Percentiles rank a stretch among this genome's conserved stretches.
These are phyloP conservation scores for Drosophila subsilvestris DNA, from an alignment of 2,888 invertebrate genomes.

Conservation along the genomic window DNA sequence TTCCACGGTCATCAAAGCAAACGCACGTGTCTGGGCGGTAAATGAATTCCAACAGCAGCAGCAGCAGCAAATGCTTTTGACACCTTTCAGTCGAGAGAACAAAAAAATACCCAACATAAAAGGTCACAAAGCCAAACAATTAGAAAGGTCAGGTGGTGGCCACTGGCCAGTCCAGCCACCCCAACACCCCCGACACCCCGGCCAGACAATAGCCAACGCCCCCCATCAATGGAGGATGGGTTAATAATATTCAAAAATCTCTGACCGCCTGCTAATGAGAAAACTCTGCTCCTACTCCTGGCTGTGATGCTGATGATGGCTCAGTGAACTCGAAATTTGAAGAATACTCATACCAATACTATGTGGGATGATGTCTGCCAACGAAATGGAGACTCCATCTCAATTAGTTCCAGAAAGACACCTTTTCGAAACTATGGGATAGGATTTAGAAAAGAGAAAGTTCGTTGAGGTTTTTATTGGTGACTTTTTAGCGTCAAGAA, in stretches of 20 bases:
- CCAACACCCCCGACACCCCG: conserved; percentile 32
- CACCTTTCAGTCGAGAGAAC: conserved; percentile 64
- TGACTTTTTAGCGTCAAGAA: no score
- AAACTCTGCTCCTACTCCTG: conserved; percentile 1
- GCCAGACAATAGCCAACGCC: conserved; percentile 43
- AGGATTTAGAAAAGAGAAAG: not conserved
- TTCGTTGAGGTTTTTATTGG: not conserved
- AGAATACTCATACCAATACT: not conserved
- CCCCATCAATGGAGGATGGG: conserved; percentile 8
- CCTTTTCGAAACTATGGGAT: not conserved
- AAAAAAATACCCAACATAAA: conserved; percentile 30
- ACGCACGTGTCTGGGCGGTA: conserved; percentile 53
- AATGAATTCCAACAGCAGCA: conserved; percentile 47
- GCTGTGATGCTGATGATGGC: conserved; percentile 4
- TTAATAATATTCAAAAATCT: conserved; percentile 45
- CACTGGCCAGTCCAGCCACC: conserved; percentile 44
- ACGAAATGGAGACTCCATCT: not conserved
- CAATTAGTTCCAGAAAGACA: conserved; percentile 22
- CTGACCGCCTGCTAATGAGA: conserved; percentile 27
- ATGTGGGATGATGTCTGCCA: not conserved
- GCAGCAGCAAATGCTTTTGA: conserved; percentile 72
- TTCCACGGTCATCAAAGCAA: conserved; percentile 45
- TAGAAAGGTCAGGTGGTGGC: conserved; percentile 54
- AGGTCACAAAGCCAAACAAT: conserved; percentile 58
- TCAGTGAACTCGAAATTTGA: conserved; percentile 40